Evolutionary conservation across 2,797 vertebrate species (phyloP), one percentile per base, ranked within the genome.

Genomic region (Melanotaenia boesemani): DNA sequence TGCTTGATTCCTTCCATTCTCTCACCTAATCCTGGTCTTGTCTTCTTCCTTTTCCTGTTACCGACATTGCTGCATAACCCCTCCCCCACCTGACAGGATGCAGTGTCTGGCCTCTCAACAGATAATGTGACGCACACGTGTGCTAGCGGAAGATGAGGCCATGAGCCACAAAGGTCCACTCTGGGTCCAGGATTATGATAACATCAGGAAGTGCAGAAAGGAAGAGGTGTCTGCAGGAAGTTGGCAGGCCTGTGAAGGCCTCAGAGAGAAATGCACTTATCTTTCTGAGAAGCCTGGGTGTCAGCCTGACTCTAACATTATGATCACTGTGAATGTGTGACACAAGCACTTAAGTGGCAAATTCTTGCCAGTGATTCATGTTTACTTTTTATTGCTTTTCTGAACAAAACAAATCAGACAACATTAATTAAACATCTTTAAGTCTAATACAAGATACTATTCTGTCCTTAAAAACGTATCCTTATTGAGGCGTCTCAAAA

Each of bases 1-100:
- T 92, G 18, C 76, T 87, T 65, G 48, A 90, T 93, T 92, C 91
- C 92, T 92, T 89, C 89, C 87, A 89, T 92, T 91, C 89, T 91
- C 90, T 93, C 88, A 90, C 89, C 90, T 86, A 89, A 89, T 90
- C 87, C 90, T 85, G 88, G 89, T 93, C 85, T 90, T 96, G 95
- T 96, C 93, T 95, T 94, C 95, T 97, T 98, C 96, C 97, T 94
- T 94, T 98, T 98, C 97, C 96, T 97, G 96, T 95, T 94, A 94
- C 94, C 94, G 91, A 86, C 91, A 87, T 87, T 89, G 81, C 84
- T 85, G 84, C 37, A 50, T 78, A 46, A 74, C 84, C 82, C 87
- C 82, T 83, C 89, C 91, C 89, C 91, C 91, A 93, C 90, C 91
- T 77, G 75, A 92, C 92, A 95, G 97, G 97, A 98, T 97, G 95